A percentile compares a stretch with the other conserved stretches of the same genome.
Conservation (phyloP, 64 coral and sea anemone species). For the Anthopleura sola region DNA sequence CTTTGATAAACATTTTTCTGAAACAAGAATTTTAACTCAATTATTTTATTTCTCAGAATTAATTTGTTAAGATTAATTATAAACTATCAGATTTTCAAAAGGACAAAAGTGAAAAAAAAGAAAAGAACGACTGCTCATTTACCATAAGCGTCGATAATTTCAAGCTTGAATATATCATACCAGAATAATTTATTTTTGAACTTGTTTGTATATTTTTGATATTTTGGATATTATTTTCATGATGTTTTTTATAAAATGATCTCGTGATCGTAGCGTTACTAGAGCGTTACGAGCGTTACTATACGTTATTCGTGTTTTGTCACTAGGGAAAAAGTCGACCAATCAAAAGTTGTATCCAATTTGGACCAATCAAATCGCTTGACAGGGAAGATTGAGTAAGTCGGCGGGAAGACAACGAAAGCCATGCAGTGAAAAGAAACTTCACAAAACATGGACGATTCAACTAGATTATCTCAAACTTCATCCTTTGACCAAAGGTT, state of each 20-base stretch:
- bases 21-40: neutral
- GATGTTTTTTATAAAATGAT: too few species aligned
- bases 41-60: too few species aligned
- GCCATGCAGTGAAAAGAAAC: neutral
- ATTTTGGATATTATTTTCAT: neutral
- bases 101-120: too few species aligned
- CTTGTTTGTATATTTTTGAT: too few species aligned
- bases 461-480: neutral
- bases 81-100: too few species aligned
- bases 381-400: neutral
- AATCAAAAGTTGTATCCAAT: neutral
- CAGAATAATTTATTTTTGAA: too few species aligned
- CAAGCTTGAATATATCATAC: too few species aligned
- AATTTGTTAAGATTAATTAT: too few species aligned
- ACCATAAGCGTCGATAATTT: too few species aligned
- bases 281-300: neutral
- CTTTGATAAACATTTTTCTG: neutral
- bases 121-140: too few species aligned
- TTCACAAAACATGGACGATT: neutral
- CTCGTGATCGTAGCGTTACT: too few species aligned
- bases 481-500: conserved; percentile 72
- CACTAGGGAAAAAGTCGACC: neutral
- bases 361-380: conserved; percentile 1
- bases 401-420: conserved; percentile 19
- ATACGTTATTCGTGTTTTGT: neutral